These are phyloP conservation scores for Vespertilio murinus DNA, from an alignment of 2,797 vertebrate species.

Conservation along the genomic window DNA sequence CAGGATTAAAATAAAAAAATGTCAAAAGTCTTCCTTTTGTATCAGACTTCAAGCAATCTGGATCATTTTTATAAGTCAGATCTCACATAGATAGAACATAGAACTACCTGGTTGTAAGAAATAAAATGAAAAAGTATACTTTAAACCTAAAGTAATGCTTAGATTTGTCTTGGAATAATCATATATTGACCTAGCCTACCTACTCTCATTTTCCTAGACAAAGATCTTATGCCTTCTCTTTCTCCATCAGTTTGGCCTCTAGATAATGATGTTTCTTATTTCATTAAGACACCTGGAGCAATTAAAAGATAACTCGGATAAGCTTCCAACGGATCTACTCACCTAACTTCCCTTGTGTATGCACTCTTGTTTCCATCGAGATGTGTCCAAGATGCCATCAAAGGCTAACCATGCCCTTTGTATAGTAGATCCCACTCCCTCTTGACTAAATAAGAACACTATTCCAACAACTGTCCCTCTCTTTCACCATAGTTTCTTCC, in stretches of 20 bases:
- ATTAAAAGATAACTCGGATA: neutral
- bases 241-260: neutral
- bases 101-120: neutral
- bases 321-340: neutral
- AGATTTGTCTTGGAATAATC: neutral
- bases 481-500: neutral
- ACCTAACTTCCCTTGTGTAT: neutral
- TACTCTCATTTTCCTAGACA: neutral
- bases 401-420: neutral
- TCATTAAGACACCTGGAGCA: neutral
- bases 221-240: neutral
- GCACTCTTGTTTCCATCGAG: neutral
- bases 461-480: neutral
- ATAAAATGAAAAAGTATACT: neutral
- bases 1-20: neutral
- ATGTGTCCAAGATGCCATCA: neutral
- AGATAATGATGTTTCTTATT: neutral
- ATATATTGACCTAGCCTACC: neutral
- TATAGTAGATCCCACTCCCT: neutral
- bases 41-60: neutral
- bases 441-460: neutral
- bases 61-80: neutral
- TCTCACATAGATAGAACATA: neutral
- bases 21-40: neutral
- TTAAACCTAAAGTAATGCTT: neutral